Conservation (phyloP, 2,888 invertebrate genomes). For the Carabus problematicus region DNA sequence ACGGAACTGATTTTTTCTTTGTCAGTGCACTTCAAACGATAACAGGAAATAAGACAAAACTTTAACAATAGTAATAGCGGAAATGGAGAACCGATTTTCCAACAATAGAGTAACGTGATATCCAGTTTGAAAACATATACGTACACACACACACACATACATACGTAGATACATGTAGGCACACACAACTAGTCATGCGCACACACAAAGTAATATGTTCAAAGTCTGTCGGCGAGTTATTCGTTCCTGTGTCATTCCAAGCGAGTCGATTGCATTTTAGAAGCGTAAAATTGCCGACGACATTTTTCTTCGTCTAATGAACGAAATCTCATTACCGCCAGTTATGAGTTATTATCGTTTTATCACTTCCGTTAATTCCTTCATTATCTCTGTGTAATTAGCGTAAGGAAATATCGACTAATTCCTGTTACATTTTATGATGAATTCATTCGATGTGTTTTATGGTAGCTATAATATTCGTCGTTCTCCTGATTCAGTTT, state of each 20-base stretch:
- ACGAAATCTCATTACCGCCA: too few species aligned
- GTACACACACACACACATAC: not conserved
- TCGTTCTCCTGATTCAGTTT: too few species aligned
- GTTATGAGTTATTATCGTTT: too few species aligned
- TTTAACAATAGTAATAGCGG: constrained; percentile 41
- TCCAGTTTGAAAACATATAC: constrained; percentile 34
- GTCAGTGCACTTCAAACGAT: constrained; percentile 39
- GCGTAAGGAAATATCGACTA: too few species aligned
- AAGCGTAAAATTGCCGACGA: constrained; percentile 20
- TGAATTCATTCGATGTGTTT: too few species aligned
- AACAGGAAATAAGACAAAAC: constrained; percentile 41
- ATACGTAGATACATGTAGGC: constrained; percentile 1
- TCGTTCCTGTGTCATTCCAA: constrained; percentile 20
- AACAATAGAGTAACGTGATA: constrained; percentile 38
- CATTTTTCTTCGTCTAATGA: not conserved
- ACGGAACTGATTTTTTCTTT: constrained; percentile 21
- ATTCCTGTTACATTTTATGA: too few species aligned
- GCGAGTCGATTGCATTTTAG: constrained; percentile 19
- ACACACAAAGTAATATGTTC: not conserved
- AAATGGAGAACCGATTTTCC: constrained; percentile 41
- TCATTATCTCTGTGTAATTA: too few species aligned
- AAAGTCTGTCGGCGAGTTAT: constrained; percentile 14
- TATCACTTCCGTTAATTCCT: too few species aligned
- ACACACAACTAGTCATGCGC: not conserved
- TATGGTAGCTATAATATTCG: too few species aligned